Conservation (phyloP, 2,888 invertebrate species). For the Prosopocoilus inquinatus region DNA sequence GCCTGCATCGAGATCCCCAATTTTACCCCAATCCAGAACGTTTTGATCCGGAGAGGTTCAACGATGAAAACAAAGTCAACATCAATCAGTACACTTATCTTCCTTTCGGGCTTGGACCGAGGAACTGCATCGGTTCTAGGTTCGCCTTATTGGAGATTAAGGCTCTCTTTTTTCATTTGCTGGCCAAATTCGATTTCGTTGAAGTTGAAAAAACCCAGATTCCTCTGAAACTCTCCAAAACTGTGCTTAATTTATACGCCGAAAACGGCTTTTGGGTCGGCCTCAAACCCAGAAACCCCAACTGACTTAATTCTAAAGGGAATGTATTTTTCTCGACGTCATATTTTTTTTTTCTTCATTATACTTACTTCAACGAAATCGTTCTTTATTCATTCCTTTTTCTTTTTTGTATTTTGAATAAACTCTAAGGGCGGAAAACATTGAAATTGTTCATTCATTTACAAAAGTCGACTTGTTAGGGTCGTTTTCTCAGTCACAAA, state of each 20-base stretch:
- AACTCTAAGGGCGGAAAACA: no score
- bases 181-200: conserved; percentile 35
- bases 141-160: conserved; percentile 39
- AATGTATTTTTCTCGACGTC: no score
- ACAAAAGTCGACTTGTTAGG: no score
- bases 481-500: no score
- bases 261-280: conserved; percentile 27
- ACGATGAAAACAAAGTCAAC: conserved; percentile 56
- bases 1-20: conserved; percentile 35
- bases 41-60: conserved; percentile 45
- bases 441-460: no score
- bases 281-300: conserved; percentile 18
- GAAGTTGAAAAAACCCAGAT: conserved; percentile 33
- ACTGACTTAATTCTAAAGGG: no score
- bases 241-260: conserved; percentile 16
- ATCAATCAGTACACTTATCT: conserved; percentile 48
- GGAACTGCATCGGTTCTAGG: conserved; percentile 59
- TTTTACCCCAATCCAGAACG: conserved; percentile 36
- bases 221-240: conserved; percentile 29
- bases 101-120: conserved; percentile 54
- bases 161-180: conserved; percentile 32
- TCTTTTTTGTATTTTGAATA: no score
- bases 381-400: no score
- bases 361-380: no score
- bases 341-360: no score